Evolutionary conservation across 30 jellyfish, hydroid and myxozoan genomes (phyloP).

Genomic region (Cassiopea xamachana): DNA sequence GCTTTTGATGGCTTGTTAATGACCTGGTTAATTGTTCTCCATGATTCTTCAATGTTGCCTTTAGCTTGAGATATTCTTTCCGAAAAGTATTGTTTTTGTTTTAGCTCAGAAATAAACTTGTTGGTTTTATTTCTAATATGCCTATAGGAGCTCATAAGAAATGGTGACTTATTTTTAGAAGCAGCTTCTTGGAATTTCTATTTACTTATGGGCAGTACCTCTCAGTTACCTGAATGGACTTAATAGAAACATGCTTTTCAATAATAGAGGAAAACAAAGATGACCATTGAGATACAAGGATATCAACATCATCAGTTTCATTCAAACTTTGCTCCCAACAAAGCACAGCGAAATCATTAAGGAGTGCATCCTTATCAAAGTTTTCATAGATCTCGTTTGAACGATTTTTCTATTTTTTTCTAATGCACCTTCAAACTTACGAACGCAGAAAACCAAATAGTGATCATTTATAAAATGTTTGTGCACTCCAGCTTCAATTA

Average conservation of each 20-base stretch:
- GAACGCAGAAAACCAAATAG: slow-evolving; percentile 37
- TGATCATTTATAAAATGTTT: slow-evolving; percentile 41
- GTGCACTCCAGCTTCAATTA: slow-evolving; percentile 37
- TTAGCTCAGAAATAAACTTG: not conserved
- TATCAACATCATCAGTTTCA: not conserved
- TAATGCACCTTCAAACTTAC: slow-evolving; percentile 36
- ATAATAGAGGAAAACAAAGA: slow-evolving; percentile 3
- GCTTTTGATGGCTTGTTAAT: slow-evolving; percentile 26
- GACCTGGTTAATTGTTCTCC: slow-evolving; percentile 23
- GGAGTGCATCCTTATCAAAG: slow-evolving; percentile 24
- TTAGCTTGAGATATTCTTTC: not conserved
- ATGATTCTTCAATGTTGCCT: slow-evolving; percentile 34
- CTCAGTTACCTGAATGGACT: slow-evolving; percentile 32
- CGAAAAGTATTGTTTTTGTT: slow-evolving; percentile 20
- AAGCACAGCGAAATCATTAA: slow-evolving; percentile 35
- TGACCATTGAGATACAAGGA: slow-evolving; percentile 11
- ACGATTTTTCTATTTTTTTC: slow-evolving; percentile 24
- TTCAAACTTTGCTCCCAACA: slow-evolving; percentile 36
- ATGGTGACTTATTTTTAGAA: not conserved
- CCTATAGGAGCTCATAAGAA: slow-evolving; percentile 37
- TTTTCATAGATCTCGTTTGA: slow-evolving; percentile 35
- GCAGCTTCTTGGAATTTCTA: slow-evolving; percentile 18
- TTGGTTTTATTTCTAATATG: slow-evolving; percentile 26
- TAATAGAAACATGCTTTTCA: slow-evolving; percentile 41
- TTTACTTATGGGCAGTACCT: slow-evolving; percentile 43